These are phyloP conservation scores for Todiramphus chloris DNA, from an alignment of 2,113 vertebrate species.

Conservation along the genomic window DNA sequence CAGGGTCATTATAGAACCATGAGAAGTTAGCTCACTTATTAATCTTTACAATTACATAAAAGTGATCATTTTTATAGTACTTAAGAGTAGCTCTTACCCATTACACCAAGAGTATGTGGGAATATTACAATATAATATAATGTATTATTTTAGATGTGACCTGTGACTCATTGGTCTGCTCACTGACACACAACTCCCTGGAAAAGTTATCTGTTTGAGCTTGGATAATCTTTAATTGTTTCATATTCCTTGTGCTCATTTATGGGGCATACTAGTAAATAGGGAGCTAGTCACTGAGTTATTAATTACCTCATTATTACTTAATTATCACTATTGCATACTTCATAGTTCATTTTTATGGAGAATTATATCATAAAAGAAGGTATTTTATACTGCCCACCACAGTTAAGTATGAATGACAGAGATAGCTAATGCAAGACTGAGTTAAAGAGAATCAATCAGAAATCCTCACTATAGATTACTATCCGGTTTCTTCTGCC, in stretches of 20 bases:
- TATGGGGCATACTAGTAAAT: slow-evolving; percentile 5
- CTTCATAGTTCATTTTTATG: slow-evolving; percentile 51
- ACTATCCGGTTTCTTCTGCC: slow-evolving; percentile 59
- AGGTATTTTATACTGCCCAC: slow-evolving; percentile 52
- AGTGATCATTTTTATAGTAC: slow-evolving; percentile 72
- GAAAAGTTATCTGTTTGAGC: slow-evolving; percentile 51
- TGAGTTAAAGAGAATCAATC: slow-evolving; percentile 68
- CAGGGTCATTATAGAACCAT: slow-evolving; percentile 68
- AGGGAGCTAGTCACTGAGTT: slow-evolving; percentile 39
- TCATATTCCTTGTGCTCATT: slow-evolving; percentile 10
- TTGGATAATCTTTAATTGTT: slow-evolving; percentile 63
- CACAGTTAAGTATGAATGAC: slow-evolving; percentile 56
- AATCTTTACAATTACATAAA: slow-evolving; percentile 74
- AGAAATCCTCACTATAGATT: slow-evolving; percentile 68
- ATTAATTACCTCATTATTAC: slow-evolving; percentile 65
- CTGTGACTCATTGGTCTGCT: slow-evolving; percentile 60
- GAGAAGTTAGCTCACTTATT: slow-evolving; percentile 73
- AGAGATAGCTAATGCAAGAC: slow-evolving; percentile 46
- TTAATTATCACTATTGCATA: slow-evolving; percentile 54
- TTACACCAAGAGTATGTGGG: slow-evolving; percentile 46
- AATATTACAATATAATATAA: slow-evolving; percentile 55
- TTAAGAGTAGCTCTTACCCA: slow-evolving; percentile 66
- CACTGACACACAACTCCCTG: slow-evolving; percentile 13
- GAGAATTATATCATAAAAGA: slow-evolving; percentile 47
- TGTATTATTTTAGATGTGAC: slow-evolving; percentile 65